Evolutionary conservation across 92 coral and sea anemone genomes (phyloP).

Genomic region (Zoanthus sociatus): DNA sequence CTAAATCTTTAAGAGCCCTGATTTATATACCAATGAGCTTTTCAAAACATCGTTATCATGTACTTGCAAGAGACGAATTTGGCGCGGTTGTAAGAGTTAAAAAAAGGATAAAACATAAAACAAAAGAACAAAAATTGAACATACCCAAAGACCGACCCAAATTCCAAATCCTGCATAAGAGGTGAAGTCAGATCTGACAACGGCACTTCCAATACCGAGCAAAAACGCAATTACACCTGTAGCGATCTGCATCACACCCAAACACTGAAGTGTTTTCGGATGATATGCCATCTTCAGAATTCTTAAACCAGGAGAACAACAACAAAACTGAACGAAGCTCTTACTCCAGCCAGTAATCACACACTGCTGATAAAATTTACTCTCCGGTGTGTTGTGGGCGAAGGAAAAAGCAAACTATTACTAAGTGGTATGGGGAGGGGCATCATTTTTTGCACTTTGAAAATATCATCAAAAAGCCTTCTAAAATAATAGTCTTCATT

Average conservation of each 20-base stretch:
- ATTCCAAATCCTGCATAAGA: slow-evolving; percentile 35
- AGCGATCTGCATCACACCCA: slow-evolving; percentile 23
- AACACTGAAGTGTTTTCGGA: slow-evolving; percentile 34
- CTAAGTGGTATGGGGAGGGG: no score
- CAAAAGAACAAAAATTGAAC: neutral
- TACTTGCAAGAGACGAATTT: neutral
- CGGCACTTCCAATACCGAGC: slow-evolving; percentile 38
- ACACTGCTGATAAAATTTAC: neutral
- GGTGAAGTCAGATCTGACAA: slow-evolving; percentile 36
- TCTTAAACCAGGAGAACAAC: neutral
- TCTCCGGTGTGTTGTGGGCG: no score
- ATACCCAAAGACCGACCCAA: slow-evolving; percentile 46
- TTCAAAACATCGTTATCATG: no score
- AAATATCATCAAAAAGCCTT: no score
- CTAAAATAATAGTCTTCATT: no score
- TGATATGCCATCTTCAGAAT: slow-evolving; percentile 28
- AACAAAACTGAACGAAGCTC: neutral
- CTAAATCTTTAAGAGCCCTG: no score
- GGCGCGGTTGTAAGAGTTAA: no score
- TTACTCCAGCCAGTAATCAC: neutral
- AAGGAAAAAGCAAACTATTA: no score
- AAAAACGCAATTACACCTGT: slow-evolving; percentile 15
- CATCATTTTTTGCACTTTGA: no score
- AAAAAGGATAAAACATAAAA: neutral
- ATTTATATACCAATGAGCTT: no score